Percentiles rank a stretch among this genome's conserved stretches.
These are phyloP conservation scores for Acropternis orthonyx DNA, from an alignment of 2,797 vertebrate genomes.

Conservation along the genomic window DNA sequence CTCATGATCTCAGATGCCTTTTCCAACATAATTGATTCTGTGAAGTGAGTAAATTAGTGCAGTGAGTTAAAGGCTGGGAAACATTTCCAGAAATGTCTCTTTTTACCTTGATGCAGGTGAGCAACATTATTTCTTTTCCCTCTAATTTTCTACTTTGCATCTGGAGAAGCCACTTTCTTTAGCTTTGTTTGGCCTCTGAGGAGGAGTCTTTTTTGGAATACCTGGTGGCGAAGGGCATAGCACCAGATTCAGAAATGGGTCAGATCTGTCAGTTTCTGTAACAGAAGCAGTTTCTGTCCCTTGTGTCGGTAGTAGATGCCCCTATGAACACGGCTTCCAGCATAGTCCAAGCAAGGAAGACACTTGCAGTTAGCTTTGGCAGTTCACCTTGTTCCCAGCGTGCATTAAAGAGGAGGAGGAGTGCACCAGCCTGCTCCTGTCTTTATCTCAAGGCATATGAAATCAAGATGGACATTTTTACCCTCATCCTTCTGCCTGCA, in stretches of 20 bases:
- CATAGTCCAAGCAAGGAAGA: background rate
- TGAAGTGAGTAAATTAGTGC: background rate
- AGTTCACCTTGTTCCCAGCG: background rate
- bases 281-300: background rate
- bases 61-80: background rate
- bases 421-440: accelerated
- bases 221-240: background rate
- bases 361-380: background rate
- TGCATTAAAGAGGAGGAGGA: background rate
- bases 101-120: background rate
- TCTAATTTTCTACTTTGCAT: background rate
- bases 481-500: background rate
- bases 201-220: background rate
- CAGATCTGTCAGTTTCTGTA: background rate
- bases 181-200: background rate
- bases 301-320: background rate
- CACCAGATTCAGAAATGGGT: background rate
- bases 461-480: background rate
- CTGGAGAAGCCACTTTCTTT: background rate
- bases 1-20: background rate
- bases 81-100: background rate
- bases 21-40: background rate
- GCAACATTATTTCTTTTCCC: background rate
- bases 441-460: background rate
- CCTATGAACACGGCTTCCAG: accelerated